A percentile compares a stretch with the other conserved stretches of the same genome.
phyloP scores from a whole-genome alignment of 2,113 vertebrate species.

The Chloropsis hardwickii region DNA sequence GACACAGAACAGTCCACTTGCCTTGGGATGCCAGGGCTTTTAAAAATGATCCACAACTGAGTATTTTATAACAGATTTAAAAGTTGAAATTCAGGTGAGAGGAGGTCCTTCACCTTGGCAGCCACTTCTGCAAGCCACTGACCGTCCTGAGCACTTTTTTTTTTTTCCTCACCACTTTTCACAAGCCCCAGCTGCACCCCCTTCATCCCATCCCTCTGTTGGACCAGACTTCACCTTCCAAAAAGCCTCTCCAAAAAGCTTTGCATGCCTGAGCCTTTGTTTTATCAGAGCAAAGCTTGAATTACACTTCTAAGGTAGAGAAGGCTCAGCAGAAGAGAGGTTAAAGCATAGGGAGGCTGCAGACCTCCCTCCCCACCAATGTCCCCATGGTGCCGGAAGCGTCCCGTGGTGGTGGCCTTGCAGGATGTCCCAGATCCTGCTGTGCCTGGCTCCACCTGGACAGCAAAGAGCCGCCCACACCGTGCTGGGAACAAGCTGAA shows the following conservation, averaged over 20 bases:
- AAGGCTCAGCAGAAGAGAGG: neutral
- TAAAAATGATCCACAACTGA: neutral
- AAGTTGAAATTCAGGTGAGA: neutral
- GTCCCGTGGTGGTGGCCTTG: rapidly evolving
- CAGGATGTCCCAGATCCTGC: neutral
- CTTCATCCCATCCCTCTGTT: rapidly evolving
- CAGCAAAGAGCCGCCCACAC: neutral
- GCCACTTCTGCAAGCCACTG: neutral
- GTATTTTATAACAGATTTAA: neutral
- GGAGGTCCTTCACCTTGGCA: neutral
- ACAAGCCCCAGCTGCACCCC: rapidly evolving
- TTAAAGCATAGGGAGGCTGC: neutral
- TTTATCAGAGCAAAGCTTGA: neutral
- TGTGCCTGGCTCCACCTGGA: neutral
- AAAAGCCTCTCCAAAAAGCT: neutral
- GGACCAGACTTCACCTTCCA: neutral
- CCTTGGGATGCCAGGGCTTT: neutral
- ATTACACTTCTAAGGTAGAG: neutral
- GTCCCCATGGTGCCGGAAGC: neutral
- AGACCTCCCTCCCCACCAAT: neutral
- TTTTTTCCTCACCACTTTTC: neutral
- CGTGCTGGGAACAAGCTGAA: neutral
- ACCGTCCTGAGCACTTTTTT: neutral
- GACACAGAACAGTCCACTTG: rapidly evolving
- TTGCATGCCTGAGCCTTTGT: neutral